phyloP scores from a whole-genome alignment of 1,140 invertebrate species.

The Galleria mellonella region DNA sequence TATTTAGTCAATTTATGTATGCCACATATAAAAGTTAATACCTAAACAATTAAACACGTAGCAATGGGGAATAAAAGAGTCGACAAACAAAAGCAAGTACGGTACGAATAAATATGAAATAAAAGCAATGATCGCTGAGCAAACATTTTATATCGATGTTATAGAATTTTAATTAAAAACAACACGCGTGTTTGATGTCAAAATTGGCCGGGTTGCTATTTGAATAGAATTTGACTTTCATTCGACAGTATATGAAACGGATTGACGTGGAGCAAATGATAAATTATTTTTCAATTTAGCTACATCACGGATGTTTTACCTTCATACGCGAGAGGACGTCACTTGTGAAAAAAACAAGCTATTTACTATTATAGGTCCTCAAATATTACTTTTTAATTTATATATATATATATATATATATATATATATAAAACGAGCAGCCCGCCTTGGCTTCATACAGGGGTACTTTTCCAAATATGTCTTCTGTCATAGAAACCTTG shows the following conservation, averaged over 20 bases:
- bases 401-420: too few relatives aligned
- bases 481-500: too few relatives aligned
- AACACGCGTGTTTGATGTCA: constrained; percentile 13
- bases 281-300: too few relatives aligned
- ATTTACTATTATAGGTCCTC: too few relatives aligned
- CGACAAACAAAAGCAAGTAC: constrained; percentile 10
- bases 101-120: constrained; percentile 10
- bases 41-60: constrained; percentile 10
- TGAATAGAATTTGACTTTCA: constrained; percentile 19
- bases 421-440: too few relatives aligned
- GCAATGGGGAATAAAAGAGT: constrained; percentile 8
- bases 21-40: constrained; percentile 11
- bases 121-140: constrained; percentile 17
- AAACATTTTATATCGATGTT: constrained; percentile 25
- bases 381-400: too few relatives aligned
- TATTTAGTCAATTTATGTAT: neutral
- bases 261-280: neutral
- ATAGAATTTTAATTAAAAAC: constrained; percentile 28
- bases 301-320: too few relatives aligned
- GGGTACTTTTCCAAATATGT: too few relatives aligned
- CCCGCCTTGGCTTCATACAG: too few relatives aligned
- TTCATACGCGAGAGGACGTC: too few relatives aligned
- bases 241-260: neutral
- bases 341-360: too few relatives aligned
- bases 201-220: constrained; percentile 8